phyloP scores from a whole-genome alignment of 1,140 invertebrate species.

The Microplitis mediator region DNA sequence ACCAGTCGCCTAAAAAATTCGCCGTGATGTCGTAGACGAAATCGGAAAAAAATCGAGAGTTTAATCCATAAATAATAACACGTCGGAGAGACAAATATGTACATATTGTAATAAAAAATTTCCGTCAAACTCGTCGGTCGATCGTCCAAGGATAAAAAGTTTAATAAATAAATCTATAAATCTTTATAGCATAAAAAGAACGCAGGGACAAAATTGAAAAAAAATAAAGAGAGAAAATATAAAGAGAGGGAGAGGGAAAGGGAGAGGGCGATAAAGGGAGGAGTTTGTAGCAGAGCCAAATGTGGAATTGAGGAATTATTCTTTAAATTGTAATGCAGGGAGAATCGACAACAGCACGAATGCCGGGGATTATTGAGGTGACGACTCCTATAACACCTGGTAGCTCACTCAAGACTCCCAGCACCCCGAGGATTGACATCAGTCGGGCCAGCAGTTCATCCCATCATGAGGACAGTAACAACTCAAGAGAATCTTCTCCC shows the following conservation, averaged over 20 bases:
- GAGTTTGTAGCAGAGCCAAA: conserved; percentile 6
- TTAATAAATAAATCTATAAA: conserved; percentile 20
- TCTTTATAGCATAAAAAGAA: not conserved
- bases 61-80: not conserved
- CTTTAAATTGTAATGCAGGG: conserved; percentile 52
- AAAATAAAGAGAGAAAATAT: not conserved
- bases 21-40: not conserved
- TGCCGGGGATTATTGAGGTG: conserved; percentile 75
- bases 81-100: not conserved
- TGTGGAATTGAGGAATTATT: conserved; percentile 26
- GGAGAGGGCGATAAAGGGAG: not conserved
- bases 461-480: conserved; percentile 76
- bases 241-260: too few species aligned
- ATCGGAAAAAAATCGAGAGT: not conserved
- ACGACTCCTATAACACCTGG: conserved; percentile 60
- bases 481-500: conserved; percentile 74
- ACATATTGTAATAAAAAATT: not conserved
- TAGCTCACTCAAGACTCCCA: conserved; percentile 68
- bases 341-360: conserved; percentile 60
- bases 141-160: not conserved
- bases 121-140: not conserved
- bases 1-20: not conserved
- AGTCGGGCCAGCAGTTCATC: conserved; percentile 85
- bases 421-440: conserved; percentile 84
- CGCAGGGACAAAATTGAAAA: not conserved